Base-by-base conservation (phyloP, 2,797 vertebrate species). In the Rhinichthys osculus region DNA sequence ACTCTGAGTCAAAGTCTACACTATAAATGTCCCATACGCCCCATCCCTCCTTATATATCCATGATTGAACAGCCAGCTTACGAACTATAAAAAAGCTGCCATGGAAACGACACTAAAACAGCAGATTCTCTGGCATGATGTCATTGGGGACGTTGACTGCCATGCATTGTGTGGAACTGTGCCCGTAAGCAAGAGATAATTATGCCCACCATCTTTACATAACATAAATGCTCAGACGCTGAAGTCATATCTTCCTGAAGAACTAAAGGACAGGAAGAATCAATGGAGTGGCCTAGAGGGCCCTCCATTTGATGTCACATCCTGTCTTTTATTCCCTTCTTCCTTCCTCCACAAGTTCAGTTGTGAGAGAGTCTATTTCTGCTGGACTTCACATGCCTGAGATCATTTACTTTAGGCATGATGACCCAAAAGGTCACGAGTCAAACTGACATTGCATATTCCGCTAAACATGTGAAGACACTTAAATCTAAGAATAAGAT, bases 161-260 rank as follows among this genome's bases (percentile, higher is more conserved):
- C 19, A 30, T 62, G 73, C 50, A 85, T 78, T 85, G 87, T 86
- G 85, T 81, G 64, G 67, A 76, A 66, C 64, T 27, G n/a, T 84
- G 70, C 66, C 82, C 42, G 64, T 87, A 81, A 72, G 74, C 52
- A 13, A 38, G 42, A 6, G 13, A 78, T n/a, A 42, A 66, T 78
- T 59, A 62, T 33, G 64, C 19, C 64, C 35, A 21, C 69, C 70
- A 54, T 73, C 69, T 82, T 88, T 78, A 85, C 57, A 88, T 54
- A 71, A 82, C 64, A 70, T 70, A 82, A 76, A 86, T 64, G 44
- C 72, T 82, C 80, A 88, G 87, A 83, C 83, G 54, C 19, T 85
- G 80, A 86, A 81, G 77, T 89, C 86, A 89, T 42, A 66, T 84
- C 80, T 77, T 79, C 69, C 62, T 6, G 30, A 80, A 19, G 23